phyloP scores from a whole-genome alignment of 2,888 invertebrate species.

The Cephus nigrinus region DNA sequence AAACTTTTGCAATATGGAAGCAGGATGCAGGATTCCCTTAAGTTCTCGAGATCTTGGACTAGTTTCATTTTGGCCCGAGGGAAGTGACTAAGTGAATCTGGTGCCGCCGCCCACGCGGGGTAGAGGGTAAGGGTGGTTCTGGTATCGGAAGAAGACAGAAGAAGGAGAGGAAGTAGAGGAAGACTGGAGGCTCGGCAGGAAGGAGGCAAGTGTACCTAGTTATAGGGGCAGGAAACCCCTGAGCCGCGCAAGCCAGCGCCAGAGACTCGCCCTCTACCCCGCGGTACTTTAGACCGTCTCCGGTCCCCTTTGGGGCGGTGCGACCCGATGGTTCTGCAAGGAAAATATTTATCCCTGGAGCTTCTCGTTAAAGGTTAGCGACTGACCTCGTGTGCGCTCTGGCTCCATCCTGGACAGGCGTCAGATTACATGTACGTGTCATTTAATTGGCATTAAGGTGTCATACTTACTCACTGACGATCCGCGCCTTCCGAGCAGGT shows the following conservation, averaged over 20 bases:
- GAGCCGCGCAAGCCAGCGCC: slow-evolving; percentile 60
- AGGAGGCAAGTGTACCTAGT: slow-evolving; percentile 56
- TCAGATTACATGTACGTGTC: not conserved
- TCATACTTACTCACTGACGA: not conserved
- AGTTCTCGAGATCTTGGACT: not conserved
- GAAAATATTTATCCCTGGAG: slow-evolving; percentile 29
- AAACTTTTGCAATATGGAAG: not conserved
- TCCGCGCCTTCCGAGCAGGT: not conserved
- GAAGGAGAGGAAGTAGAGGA: slow-evolving; percentile 29
- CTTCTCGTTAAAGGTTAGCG: not conserved
- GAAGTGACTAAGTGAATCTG: slow-evolving; percentile 20
- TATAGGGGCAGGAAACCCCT: slow-evolving; percentile 63
- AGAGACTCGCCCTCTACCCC: slow-evolving; percentile 57
- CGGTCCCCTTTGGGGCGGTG: slow-evolving; percentile 63
- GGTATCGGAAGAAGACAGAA: slow-evolving; percentile 31
- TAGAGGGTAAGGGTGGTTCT: slow-evolving; percentile 44
- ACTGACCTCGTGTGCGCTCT: not conserved
- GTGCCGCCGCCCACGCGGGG: slow-evolving; percentile 35
- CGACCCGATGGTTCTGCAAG: slow-evolving; percentile 65
- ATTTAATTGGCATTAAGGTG: not conserved
- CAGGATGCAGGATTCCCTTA: not conserved
- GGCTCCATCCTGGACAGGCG: not conserved
- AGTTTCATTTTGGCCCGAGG: not conserved
- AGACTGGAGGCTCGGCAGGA: slow-evolving; percentile 32
- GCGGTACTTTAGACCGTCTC: slow-evolving; percentile 64